Evolutionary conservation across 2,888 invertebrate genomes (phyloP), one percentile per base, ranked within the genome.

Genomic region (Metacarcinus magister): DNA sequence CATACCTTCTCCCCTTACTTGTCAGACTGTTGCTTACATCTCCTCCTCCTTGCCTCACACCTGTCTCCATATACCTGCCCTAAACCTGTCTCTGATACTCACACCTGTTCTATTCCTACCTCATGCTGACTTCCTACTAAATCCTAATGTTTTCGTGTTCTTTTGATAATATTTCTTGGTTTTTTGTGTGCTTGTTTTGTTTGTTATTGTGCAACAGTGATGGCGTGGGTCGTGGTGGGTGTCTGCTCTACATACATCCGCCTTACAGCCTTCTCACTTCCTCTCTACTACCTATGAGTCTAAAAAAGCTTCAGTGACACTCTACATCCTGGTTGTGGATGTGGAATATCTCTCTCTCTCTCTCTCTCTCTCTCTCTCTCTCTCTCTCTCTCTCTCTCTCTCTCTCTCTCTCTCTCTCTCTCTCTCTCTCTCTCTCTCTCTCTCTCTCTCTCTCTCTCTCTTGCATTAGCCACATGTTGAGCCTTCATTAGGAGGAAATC

Each of bases 321-420:
- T 16, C 75, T 23, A 23, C 28, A 75, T 75, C 75, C 75, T 28
- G 75, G n/a, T n/a, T 75, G 7, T 23, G 19, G 23, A 75, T 75
- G 75, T n/a, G 75, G 54, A 54, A 10, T 75, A 23, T 19, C 19
- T 75, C n/a, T 19, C 19, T 75, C 75, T 19, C 16, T 75, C 75
- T 19, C 23, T 75, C 23, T 23, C 75, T 75, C 75, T 75, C 75
- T 75, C 75, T 75, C 75, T 75, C 75, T 19, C 19, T 75, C 75
- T 19, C 19, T 75, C 75, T 19, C 16, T 75, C 75, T 19, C 23
- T 75, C 23, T 23, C 75, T 75, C 75, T 75, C 75, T 75, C 75
- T 75, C 75, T 75, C 75, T 75, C 75, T 75, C 75, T 75, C 75
- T 75, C 75, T 75, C 75, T 75, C 75, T 75, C 75, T 75, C 75